Base-by-base conservation (phyloP, 2,888 invertebrate species). In the Drosophila limbata region DNA sequence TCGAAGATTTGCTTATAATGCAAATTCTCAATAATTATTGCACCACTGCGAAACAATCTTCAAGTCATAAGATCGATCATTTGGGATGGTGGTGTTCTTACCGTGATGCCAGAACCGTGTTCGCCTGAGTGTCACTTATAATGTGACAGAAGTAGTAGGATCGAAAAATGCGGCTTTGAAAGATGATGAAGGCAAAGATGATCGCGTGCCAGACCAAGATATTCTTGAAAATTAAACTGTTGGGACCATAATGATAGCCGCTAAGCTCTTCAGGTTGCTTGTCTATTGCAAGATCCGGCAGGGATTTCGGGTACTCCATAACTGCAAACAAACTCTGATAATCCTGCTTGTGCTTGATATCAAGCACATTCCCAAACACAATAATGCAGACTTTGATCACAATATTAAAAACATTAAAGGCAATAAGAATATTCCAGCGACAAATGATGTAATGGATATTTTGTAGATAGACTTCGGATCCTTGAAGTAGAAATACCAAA, bases 121-220 rank as follows among this genome's bases (percentile, higher is more conserved):
- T 98, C 3, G 99, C 98, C 93, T 98, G 97, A 42, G 98, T 96
- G 91, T 99, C 99, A 91, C 97, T 96, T 37, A 99, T 96, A 72
- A 99, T 96, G 91, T 99, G 97, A 91, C 98, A 97, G 94, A 99
- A 99, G 93, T 99, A 99, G 93, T 97, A 97, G 80, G 98, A 98
- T 84, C 96, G 95, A 93, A 99, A 99, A 53, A 99, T 94, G 73
- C 99, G 94, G 79, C 96, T 94, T 92, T 99, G 98, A 70, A 99
- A 93, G 48, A 99, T 94, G 6, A 99, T 94, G 92, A 98, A 98
- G 0, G 95, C 96, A 91, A 99, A 98, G 90, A 98, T 99, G 44
- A 98, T 94, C 3, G 96, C 96, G 91, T 99, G 99, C 98, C 98
- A 99, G 4, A 96, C 94, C 86, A 96, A 94, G 59, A 94, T 91